These are phyloP conservation scores for Leptopterna dolabrata DNA, from an alignment of 2,888 invertebrate genomes.

Conservation along the genomic window DNA sequence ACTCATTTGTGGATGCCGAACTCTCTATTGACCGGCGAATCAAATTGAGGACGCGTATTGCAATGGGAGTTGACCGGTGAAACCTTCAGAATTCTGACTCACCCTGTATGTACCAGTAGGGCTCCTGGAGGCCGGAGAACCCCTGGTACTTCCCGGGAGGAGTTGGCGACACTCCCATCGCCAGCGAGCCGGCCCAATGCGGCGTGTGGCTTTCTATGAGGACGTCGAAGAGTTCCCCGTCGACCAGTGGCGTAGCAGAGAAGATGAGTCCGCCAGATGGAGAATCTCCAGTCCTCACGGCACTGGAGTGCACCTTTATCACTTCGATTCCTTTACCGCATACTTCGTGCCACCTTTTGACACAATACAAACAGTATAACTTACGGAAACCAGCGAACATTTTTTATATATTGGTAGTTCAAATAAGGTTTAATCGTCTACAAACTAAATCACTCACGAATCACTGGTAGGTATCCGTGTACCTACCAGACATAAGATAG, in stretches of 20 bases:
- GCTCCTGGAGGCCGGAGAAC: slow-evolving; percentile 68
- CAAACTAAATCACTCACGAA: not conserved
- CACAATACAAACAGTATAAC: too few relatives aligned
- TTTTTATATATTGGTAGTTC: too few relatives aligned
- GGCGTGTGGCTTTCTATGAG: slow-evolving; percentile 70
- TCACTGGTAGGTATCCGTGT: not conserved
- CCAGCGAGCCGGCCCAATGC: slow-evolving; percentile 79
- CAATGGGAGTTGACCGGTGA: too few relatives aligned
- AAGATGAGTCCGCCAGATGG: slow-evolving; percentile 73
- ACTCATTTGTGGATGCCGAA: too few relatives aligned
- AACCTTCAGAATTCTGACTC: not conserved
- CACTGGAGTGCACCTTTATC: slow-evolving; percentile 8
- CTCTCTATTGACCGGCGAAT: too few relatives aligned
- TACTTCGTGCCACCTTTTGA: slow-evolving; percentile 54
- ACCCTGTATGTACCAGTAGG: slow-evolving; percentile 69
- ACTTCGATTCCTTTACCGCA: slow-evolving; percentile 56
- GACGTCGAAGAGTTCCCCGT: slow-evolving; percentile 85
- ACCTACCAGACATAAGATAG: not conserved
- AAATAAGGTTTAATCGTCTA: too few relatives aligned
- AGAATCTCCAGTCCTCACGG: slow-evolving; percentile 48
- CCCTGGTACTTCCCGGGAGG: slow-evolving; percentile 23
- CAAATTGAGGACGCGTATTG: too few relatives aligned
- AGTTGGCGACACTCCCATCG: slow-evolving; percentile 77
- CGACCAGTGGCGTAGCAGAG: slow-evolving; percentile 77
- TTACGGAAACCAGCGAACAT: too few relatives aligned